Percentiles rank a stretch among this genome's conserved stretches.
These are phyloP conservation scores for Hyperoodon ampullatus DNA, from an alignment of 2,113 vertebrate genomes.

Conservation along the genomic window DNA sequence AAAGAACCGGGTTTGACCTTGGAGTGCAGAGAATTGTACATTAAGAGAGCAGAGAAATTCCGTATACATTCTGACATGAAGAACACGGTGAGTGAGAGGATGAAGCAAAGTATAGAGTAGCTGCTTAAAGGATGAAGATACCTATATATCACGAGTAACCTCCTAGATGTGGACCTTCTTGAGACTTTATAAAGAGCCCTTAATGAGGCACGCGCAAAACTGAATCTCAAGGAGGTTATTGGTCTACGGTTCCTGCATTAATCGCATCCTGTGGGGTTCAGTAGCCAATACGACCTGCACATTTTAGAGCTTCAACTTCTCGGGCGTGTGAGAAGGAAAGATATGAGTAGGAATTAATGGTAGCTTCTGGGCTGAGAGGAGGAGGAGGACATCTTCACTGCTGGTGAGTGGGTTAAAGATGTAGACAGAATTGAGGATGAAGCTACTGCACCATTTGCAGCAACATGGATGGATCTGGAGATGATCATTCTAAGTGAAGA, in stretches of 20 bases:
- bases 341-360: no score
- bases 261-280: not conserved
- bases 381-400: no score
- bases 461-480: no score
- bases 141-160: not conserved
- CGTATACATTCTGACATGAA: not conserved
- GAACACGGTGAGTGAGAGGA: fast-evolving
- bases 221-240: not conserved
- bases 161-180: not conserved
- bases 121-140: not conserved
- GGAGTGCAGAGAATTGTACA: not conserved
- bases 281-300: no score
- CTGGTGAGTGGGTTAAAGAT: not conserved
- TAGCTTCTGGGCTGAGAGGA: fast-evolving
- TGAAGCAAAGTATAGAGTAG: not conserved
- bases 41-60: not conserved
- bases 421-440: no score
- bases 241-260: not conserved
- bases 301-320: fast-evolving
- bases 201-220: fast-evolving
- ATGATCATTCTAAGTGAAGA: no score
- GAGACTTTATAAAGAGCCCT: fast-evolving
- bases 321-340: not conserved
- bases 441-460: fast-evolving
- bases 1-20: not conserved